These are phyloP conservation scores for Colletes collaris DNA, from an alignment of 2,888 invertebrate genomes.

Conservation along the genomic window DNA sequence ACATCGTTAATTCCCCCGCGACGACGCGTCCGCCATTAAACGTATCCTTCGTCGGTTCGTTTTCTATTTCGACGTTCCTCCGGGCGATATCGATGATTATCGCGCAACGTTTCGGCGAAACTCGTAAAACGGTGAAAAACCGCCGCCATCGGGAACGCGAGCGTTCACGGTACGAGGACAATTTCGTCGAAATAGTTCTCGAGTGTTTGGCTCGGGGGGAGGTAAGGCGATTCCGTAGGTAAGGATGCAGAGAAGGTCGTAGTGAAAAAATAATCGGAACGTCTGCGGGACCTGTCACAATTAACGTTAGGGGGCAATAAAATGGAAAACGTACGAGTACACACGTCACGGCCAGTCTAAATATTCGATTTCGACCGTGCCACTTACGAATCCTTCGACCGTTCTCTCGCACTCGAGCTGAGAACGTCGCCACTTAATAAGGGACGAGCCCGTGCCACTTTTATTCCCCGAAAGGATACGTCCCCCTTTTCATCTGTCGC, in stretches of 20 bases:
- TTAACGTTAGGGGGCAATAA: slow-evolving; percentile 60
- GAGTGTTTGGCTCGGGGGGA: slow-evolving; percentile 12
- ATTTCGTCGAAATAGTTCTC: slow-evolving; percentile 7
- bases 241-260: slow-evolving; percentile 25
- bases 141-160: not conserved
- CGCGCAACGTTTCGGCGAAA: not conserved
- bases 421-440: slow-evolving; percentile 28
- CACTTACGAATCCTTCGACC: slow-evolving; percentile 43
- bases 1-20: too few species aligned
- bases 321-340: slow-evolving; percentile 60
- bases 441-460: slow-evolving; percentile 2
- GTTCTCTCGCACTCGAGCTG: slow-evolving; percentile 19
- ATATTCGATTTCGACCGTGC: slow-evolving; percentile 38
- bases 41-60: too few species aligned
- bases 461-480: not conserved
- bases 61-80: too few species aligned
- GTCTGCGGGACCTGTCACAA: slow-evolving; percentile 42
- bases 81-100: not conserved
- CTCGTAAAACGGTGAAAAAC: slow-evolving; percentile 33
- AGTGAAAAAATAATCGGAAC: slow-evolving; percentile 55
- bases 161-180: slow-evolving; percentile 11
- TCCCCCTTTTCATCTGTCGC: not conserved
- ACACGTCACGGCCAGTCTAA: slow-evolving; percentile 44
- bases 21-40: too few species aligned
- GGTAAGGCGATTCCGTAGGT: slow-evolving; percentile 42